These are phyloP conservation scores for Maniola hyperantus DNA, from an alignment of 2,888 invertebrate species.

Conservation along the genomic window DNA sequence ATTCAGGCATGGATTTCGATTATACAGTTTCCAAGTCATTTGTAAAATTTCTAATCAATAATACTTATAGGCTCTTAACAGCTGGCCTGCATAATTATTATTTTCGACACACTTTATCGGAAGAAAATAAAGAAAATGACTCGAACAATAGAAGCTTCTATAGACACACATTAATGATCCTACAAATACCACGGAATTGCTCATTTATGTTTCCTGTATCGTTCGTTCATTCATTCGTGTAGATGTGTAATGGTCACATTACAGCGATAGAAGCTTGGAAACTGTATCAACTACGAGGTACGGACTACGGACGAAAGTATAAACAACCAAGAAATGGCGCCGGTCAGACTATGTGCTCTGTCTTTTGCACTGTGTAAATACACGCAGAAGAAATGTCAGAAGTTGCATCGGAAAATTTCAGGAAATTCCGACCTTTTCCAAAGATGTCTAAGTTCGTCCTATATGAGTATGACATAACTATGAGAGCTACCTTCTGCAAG, in stretches of 20 bases:
- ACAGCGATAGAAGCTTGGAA: conserved; percentile 39
- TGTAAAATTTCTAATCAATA: neutral
- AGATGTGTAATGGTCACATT: conserved; percentile 45
- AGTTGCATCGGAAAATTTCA: neutral
- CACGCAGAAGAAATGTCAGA: neutral
- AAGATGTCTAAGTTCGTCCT: too few relatives aligned
- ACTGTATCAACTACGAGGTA: conserved; percentile 12
- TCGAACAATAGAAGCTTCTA: conserved; percentile 9
- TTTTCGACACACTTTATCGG: too few relatives aligned
- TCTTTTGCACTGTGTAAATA: too few relatives aligned
- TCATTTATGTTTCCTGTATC: conserved; percentile 27
- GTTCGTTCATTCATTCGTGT: conserved; percentile 30
- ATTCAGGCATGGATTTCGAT: neutral
- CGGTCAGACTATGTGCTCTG: conserved; percentile 39
- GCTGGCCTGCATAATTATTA: too few relatives aligned
- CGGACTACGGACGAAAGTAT: conserved; percentile 16
- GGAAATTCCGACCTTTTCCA: too few relatives aligned
- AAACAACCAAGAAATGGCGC: conserved; percentile 42
- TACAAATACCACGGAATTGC: conserved; percentile 16
- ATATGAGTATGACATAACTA: too few relatives aligned
- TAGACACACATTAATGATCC: conserved; percentile 1
- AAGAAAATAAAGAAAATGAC: neutral
- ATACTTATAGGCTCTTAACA: too few relatives aligned
- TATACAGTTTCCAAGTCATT: conserved; percentile 1
- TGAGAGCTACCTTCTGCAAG: too few relatives aligned